Base-by-base conservation (phyloP, 1,140 invertebrate species). In the Metopolophium dirhodum region DNA sequence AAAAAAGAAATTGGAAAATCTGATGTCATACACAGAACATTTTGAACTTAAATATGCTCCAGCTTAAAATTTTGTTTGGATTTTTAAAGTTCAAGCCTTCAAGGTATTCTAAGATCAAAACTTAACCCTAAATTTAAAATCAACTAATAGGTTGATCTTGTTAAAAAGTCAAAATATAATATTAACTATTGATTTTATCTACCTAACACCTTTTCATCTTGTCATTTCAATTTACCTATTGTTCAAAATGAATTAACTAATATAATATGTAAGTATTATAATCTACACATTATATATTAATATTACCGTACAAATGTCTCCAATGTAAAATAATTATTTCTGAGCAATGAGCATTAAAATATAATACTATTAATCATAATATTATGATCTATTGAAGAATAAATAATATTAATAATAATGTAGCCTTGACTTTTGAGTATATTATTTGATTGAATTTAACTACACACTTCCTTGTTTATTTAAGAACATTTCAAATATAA, bases 361-460 rank as follows among this genome's bases (percentile, higher is more conserved):
- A 68, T 68, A n/a, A 61, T 30, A 61, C 26, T 57, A 26, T 57
- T 26, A 57, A 57, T 57, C 7, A 26, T 11, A 61, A 77, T n/a
- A 68, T 68, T 68, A 68, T 68, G 14, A 77, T n/a, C 14, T n/a
- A 77, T 77, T n/a, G 61, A n/a, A 77, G 30, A 77, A 77, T 30
- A 68, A 68, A n/a, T 14, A 68, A 68, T 68, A 68, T 68, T 68
- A 68, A n/a, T n/a, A 77, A 77, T 77, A 77, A 77, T 77, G 30
- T 77, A 77, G 14, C 61, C 61, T 77, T 77, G 61, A 85, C 37
- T 41, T 22, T 26, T 26, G 7, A 85, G 22, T 41, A 85, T 6
- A 85, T 85, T 85, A 85, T 85, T 85, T 41, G 1, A 85, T 85
- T 41, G 23, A 85, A 85, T 85, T 77, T 26, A 85, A 85, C 37